phyloP scores from a whole-genome alignment of 2,888 invertebrate genomes.

The Auanema sp. region DNA sequence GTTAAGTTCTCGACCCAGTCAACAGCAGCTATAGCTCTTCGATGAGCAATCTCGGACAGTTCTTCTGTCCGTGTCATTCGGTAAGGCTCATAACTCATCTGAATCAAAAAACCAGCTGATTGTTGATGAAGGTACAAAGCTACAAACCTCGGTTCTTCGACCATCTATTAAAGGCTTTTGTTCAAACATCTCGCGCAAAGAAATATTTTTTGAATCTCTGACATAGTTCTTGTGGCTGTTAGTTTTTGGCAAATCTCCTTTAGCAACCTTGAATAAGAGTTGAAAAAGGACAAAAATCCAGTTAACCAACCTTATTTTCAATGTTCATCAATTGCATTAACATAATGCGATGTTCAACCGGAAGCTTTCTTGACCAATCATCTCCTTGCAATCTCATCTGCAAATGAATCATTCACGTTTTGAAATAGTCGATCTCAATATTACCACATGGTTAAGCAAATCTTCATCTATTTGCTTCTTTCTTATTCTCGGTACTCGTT shows the following conservation, averaged over 20 bases:
- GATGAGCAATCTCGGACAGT: conserved; percentile 58
- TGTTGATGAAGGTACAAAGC: neutral
- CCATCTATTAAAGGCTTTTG: conserved; percentile 50
- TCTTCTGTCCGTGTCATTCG: conserved; percentile 58
- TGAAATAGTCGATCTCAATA: neutral
- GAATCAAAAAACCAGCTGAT: conserved; percentile 16
- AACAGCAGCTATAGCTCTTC: conserved; percentile 60
- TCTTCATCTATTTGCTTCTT: conserved; percentile 61
- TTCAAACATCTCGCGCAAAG: conserved; percentile 61
- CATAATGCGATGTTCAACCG: conserved; percentile 58
- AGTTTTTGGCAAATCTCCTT: conserved; percentile 35
- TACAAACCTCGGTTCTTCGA: conserved; percentile 49
- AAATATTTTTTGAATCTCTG: conserved; percentile 47
- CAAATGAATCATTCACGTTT: conserved; percentile 13
- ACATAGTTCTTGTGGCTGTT: conserved; percentile 2
- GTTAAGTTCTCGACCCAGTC: conserved; percentile 62
- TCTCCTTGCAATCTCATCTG: conserved; percentile 62
- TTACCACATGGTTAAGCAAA: conserved; percentile 60
- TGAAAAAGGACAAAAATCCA: neutral
- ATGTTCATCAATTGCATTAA: conserved; percentile 62
- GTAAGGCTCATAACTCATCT: conserved; percentile 62
- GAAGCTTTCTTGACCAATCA: conserved; percentile 62
- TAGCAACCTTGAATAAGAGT: conserved; percentile 25
- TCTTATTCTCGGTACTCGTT: conserved; percentile 58
- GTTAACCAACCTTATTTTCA: conserved; percentile 53